phyloP scores from a whole-genome alignment of 30 jellyfish, hydroid and myxozoan species.

The Chrysaora quinquecirrha region DNA sequence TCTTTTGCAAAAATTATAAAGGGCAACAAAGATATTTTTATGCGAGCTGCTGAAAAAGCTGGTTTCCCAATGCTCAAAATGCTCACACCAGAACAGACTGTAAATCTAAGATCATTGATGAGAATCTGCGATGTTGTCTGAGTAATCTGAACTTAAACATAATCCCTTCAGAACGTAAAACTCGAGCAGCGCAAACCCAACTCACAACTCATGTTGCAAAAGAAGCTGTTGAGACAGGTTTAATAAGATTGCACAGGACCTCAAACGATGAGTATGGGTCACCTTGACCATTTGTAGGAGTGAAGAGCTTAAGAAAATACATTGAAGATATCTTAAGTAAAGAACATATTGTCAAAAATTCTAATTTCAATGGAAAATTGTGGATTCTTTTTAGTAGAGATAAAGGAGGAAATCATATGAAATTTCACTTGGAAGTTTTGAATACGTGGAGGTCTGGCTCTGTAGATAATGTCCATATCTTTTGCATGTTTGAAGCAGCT shows the following conservation, averaged over 20 bases:
- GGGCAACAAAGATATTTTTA: constrained; percentile 7
- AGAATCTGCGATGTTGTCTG: constrained; percentile 11
- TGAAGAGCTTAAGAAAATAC: not conserved
- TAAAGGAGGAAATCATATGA: constrained; percentile 10
- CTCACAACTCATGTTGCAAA: constrained; percentile 4
- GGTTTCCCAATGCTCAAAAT: constrained; percentile 18
- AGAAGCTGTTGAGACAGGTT: constrained; percentile 15
- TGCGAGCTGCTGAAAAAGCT: constrained; percentile 12
- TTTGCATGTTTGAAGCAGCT: constrained; percentile 16
- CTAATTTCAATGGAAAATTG: not conserved
- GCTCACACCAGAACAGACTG: constrained; percentile 27
- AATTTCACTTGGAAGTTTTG: not conserved
- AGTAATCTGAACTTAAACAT: constrained; percentile 3
- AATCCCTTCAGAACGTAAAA: constrained; percentile 11
- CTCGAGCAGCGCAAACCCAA: not conserved
- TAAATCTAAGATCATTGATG: not conserved
- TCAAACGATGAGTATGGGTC: constrained; percentile 5
- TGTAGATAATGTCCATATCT: constrained; percentile 2
- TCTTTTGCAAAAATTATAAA: not conserved
- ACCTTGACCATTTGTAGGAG: not conserved
- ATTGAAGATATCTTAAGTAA: not conserved
- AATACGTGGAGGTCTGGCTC: not conserved
- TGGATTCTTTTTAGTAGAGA: not conserved
- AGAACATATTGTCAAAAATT: not conserved
- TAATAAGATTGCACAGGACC: constrained; percentile 10